phyloP scores from a whole-genome alignment of 2,888 invertebrate species.

The Torymus texanus region DNA sequence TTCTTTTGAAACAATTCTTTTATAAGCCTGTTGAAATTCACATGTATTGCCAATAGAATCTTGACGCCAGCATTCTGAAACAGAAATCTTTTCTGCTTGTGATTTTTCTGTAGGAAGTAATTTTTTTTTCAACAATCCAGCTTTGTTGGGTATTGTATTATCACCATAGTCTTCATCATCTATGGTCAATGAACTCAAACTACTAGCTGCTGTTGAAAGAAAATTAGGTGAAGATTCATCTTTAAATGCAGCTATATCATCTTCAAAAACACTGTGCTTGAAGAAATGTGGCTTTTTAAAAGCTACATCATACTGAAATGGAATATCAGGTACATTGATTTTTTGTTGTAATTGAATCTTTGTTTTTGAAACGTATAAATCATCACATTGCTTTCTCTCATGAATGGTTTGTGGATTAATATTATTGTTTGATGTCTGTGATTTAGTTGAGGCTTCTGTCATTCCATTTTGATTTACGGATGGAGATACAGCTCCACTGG shows the following conservation, averaged over 20 bases:
- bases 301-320: slow-evolving; percentile 31
- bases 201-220: slow-evolving; percentile 87
- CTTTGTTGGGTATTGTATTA: slow-evolving; percentile 24
- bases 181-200: slow-evolving; percentile 90
- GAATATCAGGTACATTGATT: background rate
- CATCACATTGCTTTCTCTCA: background rate
- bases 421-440: slow-evolving; percentile 84
- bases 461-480: slow-evolving; percentile 83
- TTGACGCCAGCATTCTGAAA: slow-evolving; percentile 20
- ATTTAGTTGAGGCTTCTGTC: slow-evolving; percentile 90
- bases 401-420: slow-evolving; percentile 73
- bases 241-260: slow-evolving; percentile 85
- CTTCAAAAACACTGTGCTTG: slow-evolving; percentile 83
- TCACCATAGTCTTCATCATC: slow-evolving; percentile 79
- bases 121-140: slow-evolving; percentile 30
- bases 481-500: slow-evolving; percentile 91
- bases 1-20: background rate
- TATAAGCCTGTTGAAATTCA: slow-evolving; percentile 1
- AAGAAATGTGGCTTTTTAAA: slow-evolving; percentile 42
- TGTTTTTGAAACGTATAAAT: background rate
- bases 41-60: slow-evolving; percentile 12
- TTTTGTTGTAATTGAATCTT: slow-evolving; percentile 11
- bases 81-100: background rate
- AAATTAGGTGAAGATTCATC: slow-evolving; percentile 92
- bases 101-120: background rate